Evolutionary conservation across 2,113 vertebrate species (phyloP).

Genomic region (Tiliqua scincoides): DNA sequence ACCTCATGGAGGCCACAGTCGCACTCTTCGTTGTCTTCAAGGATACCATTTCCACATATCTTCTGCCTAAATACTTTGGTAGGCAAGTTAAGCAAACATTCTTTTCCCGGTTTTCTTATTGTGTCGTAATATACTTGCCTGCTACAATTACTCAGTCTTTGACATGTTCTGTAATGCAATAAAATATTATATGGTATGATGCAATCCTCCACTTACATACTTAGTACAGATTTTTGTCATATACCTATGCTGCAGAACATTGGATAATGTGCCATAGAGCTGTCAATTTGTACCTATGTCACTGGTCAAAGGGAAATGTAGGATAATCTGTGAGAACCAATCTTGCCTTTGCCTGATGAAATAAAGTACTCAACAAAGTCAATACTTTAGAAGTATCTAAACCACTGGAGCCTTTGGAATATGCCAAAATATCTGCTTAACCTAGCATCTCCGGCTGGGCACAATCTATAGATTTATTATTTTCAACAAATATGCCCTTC

Average conservation of each 20-base stretch:
- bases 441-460: too few relatives aligned
- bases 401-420: too few relatives aligned
- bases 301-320: not conserved
- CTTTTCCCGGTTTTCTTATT: constrained; percentile 13
- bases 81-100: not conserved
- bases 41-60: not conserved
- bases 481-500: too few relatives aligned
- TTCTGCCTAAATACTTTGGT: not conserved
- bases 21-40: not conserved
- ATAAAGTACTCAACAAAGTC: too few relatives aligned
- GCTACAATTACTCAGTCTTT: constrained; percentile 14
- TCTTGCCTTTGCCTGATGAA: too few relatives aligned
- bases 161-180: not conserved
- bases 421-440: too few relatives aligned
- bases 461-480: too few relatives aligned
- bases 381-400: too few relatives aligned
- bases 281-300: not conserved
- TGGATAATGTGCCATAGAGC: not conserved
- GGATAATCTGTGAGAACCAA: too few relatives aligned
- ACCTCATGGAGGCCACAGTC: constrained; percentile 7
- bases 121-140: not conserved
- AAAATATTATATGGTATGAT: not conserved
- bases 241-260: not conserved
- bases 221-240: not conserved
- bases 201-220: not conserved